Percentiles rank a stretch among this genome's conserved stretches.
Conservation (phyloP, 2,888 invertebrate species). For the Tipula vernalis region DNA sequence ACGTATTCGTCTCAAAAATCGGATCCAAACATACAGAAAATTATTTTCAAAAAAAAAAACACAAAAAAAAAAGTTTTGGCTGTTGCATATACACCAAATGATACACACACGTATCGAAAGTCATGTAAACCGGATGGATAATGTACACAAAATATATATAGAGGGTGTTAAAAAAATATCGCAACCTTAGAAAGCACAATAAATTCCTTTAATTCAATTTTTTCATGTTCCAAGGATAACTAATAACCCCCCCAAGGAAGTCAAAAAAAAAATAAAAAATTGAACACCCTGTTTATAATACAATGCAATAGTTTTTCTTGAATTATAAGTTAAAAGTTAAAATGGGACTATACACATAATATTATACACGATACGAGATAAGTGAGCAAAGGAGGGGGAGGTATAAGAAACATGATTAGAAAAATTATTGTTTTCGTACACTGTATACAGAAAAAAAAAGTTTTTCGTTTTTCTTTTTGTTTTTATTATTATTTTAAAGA, state of each 20-base stretch:
- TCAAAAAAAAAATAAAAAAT: no score
- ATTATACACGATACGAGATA: neutral
- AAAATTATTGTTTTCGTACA: neutral
- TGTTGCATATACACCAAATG: neutral
- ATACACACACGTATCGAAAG: neutral
- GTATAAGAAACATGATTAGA: neutral
- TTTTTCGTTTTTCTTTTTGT: neutral
- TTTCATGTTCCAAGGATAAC: no score
- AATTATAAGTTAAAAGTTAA: neutral
- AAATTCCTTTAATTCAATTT: no score
- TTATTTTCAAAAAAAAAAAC: neutral
- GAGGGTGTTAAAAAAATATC: no score
- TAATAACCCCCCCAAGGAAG: no score
- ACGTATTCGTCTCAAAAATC: neutral
- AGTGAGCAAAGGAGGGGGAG: neutral
- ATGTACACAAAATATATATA: no score
- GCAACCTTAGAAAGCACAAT: no score
- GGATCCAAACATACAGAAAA: neutral
- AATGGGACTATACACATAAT: neutral
- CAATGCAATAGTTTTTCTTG: neutral
- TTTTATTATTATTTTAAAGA: neutral
- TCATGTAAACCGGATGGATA: neutral
- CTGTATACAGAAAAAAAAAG: neutral
- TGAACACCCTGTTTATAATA: neutral
- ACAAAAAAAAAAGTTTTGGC: neutral